Evolutionary conservation across 2,797 vertebrate species (phyloP), one percentile per base, ranked within the genome.

Genomic region (Chiloscyllium punctatum): DNA sequence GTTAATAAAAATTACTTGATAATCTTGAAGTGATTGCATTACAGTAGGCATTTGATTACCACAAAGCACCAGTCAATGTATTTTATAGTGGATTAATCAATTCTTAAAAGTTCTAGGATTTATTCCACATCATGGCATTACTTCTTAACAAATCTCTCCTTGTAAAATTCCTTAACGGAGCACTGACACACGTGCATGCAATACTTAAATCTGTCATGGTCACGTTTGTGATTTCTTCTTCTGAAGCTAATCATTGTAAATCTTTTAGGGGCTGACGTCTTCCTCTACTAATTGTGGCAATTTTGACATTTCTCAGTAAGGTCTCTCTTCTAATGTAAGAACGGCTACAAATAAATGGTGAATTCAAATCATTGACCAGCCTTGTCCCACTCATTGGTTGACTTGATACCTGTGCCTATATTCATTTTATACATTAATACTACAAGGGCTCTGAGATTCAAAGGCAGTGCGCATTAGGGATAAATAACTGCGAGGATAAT

Each of bases 1-100:
- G 92, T 92, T 69, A 42, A 92, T 92, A 92, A 92, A 92, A 69
- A 90, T 8, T 21, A 25, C 1, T 69, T 37, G 42, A 92, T 92
- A 92, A 68, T 69, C 90, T 92, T 92, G 90, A 42, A 92, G 57
- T 92, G 90, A 68, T 92, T 92, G 62, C 62, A 37, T 92, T 92
- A 37, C 21, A 92, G 9, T 21, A 68, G 66, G n/a, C 90, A 42
- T 66, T 92, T 92, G 90, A 92, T 92, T 42, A 92, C 69, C 37
- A n/a, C n/a, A 92, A 66, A 92, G 69, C 62, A 92, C 37, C 90
- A 91, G 88, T 62, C 33, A 68, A 62, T 92, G n/a, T 92, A 92
- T 92, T 92, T 92, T 66, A 16, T n/a, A 92, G n/a, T 68, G 62
- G 57, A 92, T 62, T 37, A 37, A 68, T 92, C 90, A 68, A 92